These are phyloP conservation scores for Drosophila kohkoa DNA, from an alignment of 1,140 invertebrate species.

Conservation along the genomic window DNA sequence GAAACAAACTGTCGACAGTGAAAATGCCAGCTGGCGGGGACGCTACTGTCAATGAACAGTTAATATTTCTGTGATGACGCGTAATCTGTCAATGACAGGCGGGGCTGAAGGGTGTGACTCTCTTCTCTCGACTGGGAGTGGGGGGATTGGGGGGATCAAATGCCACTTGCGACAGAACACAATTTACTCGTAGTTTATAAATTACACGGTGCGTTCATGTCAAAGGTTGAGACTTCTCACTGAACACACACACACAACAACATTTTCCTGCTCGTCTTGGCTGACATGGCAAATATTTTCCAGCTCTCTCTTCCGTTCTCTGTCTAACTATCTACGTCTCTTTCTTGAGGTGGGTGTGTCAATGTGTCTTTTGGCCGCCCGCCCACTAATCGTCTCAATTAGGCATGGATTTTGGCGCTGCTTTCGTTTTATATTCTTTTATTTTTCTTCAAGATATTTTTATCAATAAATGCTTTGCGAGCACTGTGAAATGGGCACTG, in stretches of 20 bases:
- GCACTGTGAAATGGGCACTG: slow-evolving; percentile 16
- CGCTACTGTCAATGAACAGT: slow-evolving; percentile 74
- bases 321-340: neutral
- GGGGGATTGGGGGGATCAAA: neutral
- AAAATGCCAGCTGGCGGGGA: slow-evolving; percentile 17
- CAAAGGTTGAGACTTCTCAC: slow-evolving; percentile 54
- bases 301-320: neutral
- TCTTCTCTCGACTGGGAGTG: neutral
- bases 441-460: slow-evolving; percentile 55
- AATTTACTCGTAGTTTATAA: slow-evolving; percentile 70
- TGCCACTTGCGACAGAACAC: slow-evolving; percentile 33
- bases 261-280: neutral
- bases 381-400: slow-evolving; percentile 77
- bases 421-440: slow-evolving; percentile 34
- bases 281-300: slow-evolving; percentile 56
- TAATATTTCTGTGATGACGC: slow-evolving; percentile 75
- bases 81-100: slow-evolving; percentile 77
- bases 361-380: slow-evolving; percentile 19
- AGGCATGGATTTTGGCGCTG: slow-evolving; percentile 66
- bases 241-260: neutral
- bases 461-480: slow-evolving; percentile 68
- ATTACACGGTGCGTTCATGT: slow-evolving; percentile 59
- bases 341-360: neutral
- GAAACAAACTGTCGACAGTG: slow-evolving; percentile 60
- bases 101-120: neutral